phyloP scores from a whole-genome alignment of 2,797 vertebrate species.

The Muscicapa comitata region DNA sequence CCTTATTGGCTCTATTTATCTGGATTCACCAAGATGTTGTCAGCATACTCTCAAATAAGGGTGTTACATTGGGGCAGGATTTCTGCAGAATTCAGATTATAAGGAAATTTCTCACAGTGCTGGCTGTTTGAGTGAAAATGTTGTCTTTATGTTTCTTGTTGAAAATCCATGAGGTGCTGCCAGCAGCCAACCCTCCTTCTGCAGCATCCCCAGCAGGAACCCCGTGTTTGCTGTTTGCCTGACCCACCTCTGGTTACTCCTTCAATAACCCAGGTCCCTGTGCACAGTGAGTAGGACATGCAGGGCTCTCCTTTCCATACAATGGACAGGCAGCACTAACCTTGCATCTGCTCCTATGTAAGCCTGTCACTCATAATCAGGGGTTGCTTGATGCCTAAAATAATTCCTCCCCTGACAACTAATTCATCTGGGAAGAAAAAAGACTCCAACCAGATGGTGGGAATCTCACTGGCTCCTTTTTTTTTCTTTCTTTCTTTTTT shows the following conservation, averaged over 20 bases:
- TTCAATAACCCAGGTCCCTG: conserved; percentile 4
- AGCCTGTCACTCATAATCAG: conserved; percentile 54
- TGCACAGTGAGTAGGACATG: conserved; percentile 28
- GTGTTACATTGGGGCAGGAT: not conserved
- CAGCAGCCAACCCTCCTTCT: not conserved
- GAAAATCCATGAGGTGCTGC: not conserved
- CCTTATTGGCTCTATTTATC: not conserved
- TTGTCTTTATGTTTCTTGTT: not conserved
- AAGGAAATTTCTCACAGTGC: not conserved
- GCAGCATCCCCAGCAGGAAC: not conserved
- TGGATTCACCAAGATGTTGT: not conserved
- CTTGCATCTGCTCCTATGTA: conserved; percentile 65
- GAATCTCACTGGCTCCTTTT: conserved; percentile 42
- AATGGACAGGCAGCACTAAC: conserved; percentile 45
- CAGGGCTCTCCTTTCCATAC: conserved; percentile 26
- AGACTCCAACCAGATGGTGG: conserved; percentile 65
- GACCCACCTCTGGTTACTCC: conserved; percentile 13
- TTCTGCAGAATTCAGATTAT: not conserved
- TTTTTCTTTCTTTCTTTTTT: not conserved
- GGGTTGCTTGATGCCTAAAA: conserved; percentile 54
- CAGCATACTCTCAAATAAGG: not conserved
- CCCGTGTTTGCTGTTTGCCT: not conserved
- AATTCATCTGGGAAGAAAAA: conserved; percentile 68
- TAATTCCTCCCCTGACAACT: conserved; percentile 59
- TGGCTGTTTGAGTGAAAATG: not conserved